Evolutionary conservation across 2,888 invertebrate genomes (phyloP), one percentile per base, ranked within the genome.

Genomic region (Serrognathus titanus): DNA sequence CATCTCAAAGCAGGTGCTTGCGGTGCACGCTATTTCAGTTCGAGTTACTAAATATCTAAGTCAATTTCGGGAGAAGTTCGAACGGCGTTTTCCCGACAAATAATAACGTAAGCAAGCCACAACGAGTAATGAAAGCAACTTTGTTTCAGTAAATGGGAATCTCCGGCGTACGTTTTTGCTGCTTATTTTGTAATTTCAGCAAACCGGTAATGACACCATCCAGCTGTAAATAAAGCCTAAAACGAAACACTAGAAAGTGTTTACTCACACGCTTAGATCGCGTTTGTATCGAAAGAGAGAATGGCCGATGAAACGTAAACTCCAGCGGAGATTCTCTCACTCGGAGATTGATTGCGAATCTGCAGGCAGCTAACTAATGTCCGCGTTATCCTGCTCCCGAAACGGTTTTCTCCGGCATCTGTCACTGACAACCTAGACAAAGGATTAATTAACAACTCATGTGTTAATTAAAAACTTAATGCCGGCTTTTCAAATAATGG

Each of bases 371-470:
- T 43, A 40, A 48, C 57, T 57, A 52, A 57, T 57, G 57, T 57
- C 48, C 50, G 49, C 39, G 36, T 50, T 55, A 43, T 55, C 51
- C 48, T 48, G 37, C 57, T 57, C 36, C 58, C 58, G 56, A 53
- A 55, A 56, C 55, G 49, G 48, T 61, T 58, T 53, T 56, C 52
- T 57, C 60, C 53, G 62, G 66, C 66, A 69, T 68, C 69, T 69
- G 69, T 66, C 65, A 63, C 63, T 66, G 67, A 64, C 69, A 67
- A 62, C 52, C 57, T 53, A 61, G 63, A 68, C 66, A 66, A 66
- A 66, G 65, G 65, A 68, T 69, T 69, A 69, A 69, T 69, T 69
- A 68, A 66, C 67, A 63, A 64, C 63, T 63, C 63, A 62, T 59
- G 63, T 65, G 63, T 65, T 63, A 66, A 65, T 65, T 66, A 63